Evolutionary conservation across 2,888 invertebrate genomes (phyloP).

Genomic region (Mythimna pallens): DNA sequence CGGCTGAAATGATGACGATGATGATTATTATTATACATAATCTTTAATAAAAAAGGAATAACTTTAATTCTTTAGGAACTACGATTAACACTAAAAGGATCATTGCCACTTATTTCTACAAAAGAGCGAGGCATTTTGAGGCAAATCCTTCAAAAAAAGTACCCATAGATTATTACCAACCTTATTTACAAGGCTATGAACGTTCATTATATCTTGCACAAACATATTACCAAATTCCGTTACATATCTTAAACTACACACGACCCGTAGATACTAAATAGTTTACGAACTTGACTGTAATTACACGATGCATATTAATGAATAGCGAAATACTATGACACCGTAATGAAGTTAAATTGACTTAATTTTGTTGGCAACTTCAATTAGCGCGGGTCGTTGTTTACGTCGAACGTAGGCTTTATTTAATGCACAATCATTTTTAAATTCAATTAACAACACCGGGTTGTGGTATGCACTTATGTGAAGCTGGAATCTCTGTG

Average conservation of each 20-base stretch:
- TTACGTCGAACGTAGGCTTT: constrained; percentile 73
- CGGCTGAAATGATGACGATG: too few species aligned
- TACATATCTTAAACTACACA: constrained; percentile 37
- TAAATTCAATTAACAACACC: constrained; percentile 50
- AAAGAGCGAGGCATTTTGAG: not conserved
- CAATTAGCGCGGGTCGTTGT: constrained; percentile 78
- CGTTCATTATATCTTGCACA: not conserved
- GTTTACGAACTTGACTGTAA: constrained; percentile 56
- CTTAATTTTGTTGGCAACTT: constrained; percentile 80
- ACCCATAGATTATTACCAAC: not conserved
- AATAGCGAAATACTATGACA: constrained; percentile 76
- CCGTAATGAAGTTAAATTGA: constrained; percentile 80
- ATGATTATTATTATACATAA: too few species aligned
- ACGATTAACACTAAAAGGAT: too few species aligned
- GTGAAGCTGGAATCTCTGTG: not conserved
- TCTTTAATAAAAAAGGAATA: too few species aligned
- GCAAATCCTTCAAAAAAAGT: not conserved
- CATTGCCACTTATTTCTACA: too few species aligned
- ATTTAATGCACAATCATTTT: constrained; percentile 75
- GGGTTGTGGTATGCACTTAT: not conserved
- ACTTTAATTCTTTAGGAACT: too few species aligned
- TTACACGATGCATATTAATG: constrained; percentile 72
- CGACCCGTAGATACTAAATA: constrained; percentile 36
- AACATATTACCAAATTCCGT: constrained; percentile 47
- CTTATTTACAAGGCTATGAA: not conserved